Base-by-base conservation (phyloP, 1,140 invertebrate species). In the Heliconius hewitsoni region DNA sequence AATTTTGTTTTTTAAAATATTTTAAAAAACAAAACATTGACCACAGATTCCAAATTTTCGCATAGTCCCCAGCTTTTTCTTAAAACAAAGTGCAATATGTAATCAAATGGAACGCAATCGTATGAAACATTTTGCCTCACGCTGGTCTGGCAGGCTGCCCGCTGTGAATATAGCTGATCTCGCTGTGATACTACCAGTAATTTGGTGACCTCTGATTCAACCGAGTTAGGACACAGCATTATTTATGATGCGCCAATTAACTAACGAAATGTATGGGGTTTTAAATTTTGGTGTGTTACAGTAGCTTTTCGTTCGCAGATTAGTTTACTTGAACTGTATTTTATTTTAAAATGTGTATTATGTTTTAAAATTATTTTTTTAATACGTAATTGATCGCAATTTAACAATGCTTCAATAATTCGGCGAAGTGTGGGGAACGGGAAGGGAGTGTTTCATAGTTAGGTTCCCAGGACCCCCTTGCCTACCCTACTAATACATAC, bases 41-140 rank as follows among this genome's bases (percentile, higher is more conserved):
- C 0, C 50, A 8, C 0, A 19, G 19, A 52, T 52, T 52, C 8
- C 16, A 19, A 52, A 52, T 52, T 52, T 52, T 52, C 50, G 50
- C 50, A 8, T 23, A 60, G 8, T 60, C 9, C 8, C 8, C 19
- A 11, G 9, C 3, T 27, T 11, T 23, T 60, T 66, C 60, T 66
- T 66, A 5, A 30, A 66, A 66, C 23, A 66, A 66, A 66, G 60
- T 66, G 11, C 60, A 66, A 30, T 30, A 66, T 66, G 75, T 76
- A 71, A 79, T 75, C 73, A 75, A 79, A 79, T 75, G 37, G 73
- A 71, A 72, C 60, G 46, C 60, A 71, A 76, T 79, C 73, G 73
- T 72, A 79, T 55, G 78, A 79, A 74, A 39, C 78, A 79, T 79
- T 79, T 76, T 72, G 70, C 71, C 78, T 73, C 50, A 71, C 73